Base-by-base conservation (phyloP, 2,797 vertebrate species). In the Nannoperca australis region DNA sequence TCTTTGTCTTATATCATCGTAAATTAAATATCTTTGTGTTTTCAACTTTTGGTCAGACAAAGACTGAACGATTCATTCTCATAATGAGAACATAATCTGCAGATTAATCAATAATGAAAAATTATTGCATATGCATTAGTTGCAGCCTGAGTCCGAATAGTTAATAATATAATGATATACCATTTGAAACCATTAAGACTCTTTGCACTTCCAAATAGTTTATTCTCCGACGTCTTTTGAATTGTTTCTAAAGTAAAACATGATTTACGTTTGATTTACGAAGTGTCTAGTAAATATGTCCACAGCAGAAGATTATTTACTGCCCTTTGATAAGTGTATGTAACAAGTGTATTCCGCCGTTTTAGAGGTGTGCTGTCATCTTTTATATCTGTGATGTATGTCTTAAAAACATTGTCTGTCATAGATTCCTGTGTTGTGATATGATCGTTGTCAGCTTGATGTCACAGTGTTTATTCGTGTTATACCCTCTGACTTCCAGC, bases 401-500 rank as follows among this genome's bases (percentile, higher is more conserved):
- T 59, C 22, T 34, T 32, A 20, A 18, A 15, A 45, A 34, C 13
- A 3, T n/a, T 18, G 6, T 44, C 7, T 40, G 5, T 69, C 30
- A 55, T 4, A 62, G 55, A 63, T 65, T 63, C 30, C 56, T 59
- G 50, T 69, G 38, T 30, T 44, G 13, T 72, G 24, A 74, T 38
- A 54, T 75, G 54, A 71, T 44, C 13, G 45, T 27, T 47, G 36
- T 47, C 14, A 38, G 3, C 58, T 15, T 50, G 60, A 2, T 40
- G 40, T 60, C 47, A 61, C 53, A 63, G 2, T 17, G 44, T 54
- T 55, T 65, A n/a, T 70, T 77, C 47, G 66, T 50, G 22, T 47
- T 22, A 60, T 22, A 14, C 8, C 17, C 22, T 63, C 34, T 32
- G 55, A 30, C 15, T 50, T 18, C n/a, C 34, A 7, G 66, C 49